Evolutionary conservation across 2,797 vertebrate species (phyloP).

Genomic region (Naso thynnoides): DNA sequence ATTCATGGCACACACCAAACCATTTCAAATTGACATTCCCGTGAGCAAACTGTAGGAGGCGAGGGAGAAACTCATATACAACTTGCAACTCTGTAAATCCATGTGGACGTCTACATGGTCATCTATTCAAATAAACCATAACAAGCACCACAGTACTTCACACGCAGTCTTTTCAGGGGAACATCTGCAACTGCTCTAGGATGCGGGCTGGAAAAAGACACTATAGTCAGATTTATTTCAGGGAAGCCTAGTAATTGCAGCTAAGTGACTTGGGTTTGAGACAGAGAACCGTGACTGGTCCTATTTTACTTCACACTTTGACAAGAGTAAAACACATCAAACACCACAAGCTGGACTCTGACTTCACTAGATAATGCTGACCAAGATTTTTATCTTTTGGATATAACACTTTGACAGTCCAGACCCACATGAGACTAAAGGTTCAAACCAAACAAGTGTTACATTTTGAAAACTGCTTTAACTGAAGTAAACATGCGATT

Average conservation of each 20-base stretch:
- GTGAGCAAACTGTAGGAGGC: slow-evolving; percentile 16
- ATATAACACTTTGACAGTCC: slow-evolving; percentile 37
- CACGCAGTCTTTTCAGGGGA: slow-evolving; percentile 44
- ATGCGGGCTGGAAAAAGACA: slow-evolving; percentile 50
- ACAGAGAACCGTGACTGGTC: slow-evolving; percentile 51
- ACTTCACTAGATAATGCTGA: slow-evolving; percentile 36
- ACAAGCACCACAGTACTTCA: slow-evolving; percentile 52
- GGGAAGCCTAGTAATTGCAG: slow-evolving; percentile 42
- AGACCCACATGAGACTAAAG: slow-evolving; percentile 33
- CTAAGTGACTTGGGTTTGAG: slow-evolving; percentile 53
- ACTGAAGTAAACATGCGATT: slow-evolving; percentile 56
- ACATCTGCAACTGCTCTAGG: slow-evolving; percentile 65
- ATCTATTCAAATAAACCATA: slow-evolving; percentile 57
- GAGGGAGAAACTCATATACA: slow-evolving; percentile 10
- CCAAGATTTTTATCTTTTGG: slow-evolving; percentile 19
- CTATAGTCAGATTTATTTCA: slow-evolving; percentile 55
- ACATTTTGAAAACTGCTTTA: slow-evolving; percentile 44
- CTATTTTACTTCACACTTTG: slow-evolving; percentile 56
- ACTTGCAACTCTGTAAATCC: slow-evolving; percentile 27
- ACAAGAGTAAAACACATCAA: slow-evolving; percentile 49
- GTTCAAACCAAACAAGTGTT: slow-evolving; percentile 45
- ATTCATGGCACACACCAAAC: slow-evolving; percentile 15
- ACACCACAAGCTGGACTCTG: slow-evolving; percentile 29
- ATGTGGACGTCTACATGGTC: slow-evolving; percentile 25
- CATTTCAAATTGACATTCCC: slow-evolving; percentile 32